Evolutionary conservation across 2,888 invertebrate species (phyloP), one percentile per base, ranked within the genome.

Genomic region (Drosophila nigritarsus): DNA sequence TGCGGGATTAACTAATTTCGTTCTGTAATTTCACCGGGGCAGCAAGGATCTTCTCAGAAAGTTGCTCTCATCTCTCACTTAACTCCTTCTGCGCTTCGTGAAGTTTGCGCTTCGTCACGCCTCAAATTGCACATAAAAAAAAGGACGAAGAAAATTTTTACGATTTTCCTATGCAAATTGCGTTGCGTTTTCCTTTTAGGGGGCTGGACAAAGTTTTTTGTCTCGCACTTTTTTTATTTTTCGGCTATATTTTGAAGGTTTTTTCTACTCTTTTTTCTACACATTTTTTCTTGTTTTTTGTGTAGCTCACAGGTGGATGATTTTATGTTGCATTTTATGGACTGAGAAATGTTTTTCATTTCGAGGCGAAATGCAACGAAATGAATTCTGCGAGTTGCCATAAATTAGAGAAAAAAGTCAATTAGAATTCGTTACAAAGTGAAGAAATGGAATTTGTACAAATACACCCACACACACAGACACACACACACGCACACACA

Each of bases 161-260:
- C 84, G 84, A 87, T 89, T 53, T 85, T 85, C 42, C 81, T 87
- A 85, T 85, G 84, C 84, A 89, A 85, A 85, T 85, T 87, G 72
- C 29, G 30, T 20, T 24, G 51, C 49, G 18, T 34, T 27, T 50
- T 18, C 18, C 51, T 63, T 50, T 1, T 18, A 9, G 34, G 40
- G 66, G 34, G 27, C 51, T 24, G 67, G 53, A 56, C 38, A 48
- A 56, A n/a, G n/a, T 56, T 65, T 54, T 50, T 62, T 42, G 20
- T 48, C 38, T 53, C 50, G 34, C 53, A 45, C 24, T 45, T 68
- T 65, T 69, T 65, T 67, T 65, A 61, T 63, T 67, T 75, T 65
- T 53, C 36, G 65, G 62, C 20, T 60, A 66, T 36, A 30, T 78
- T 68, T 64, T 6, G 8, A 30, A 13, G 11, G 29, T 49, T 58